phyloP scores from a whole-genome alignment of 2,113 vertebrate genomes.

The Dasypus novemcinctus region DNA sequence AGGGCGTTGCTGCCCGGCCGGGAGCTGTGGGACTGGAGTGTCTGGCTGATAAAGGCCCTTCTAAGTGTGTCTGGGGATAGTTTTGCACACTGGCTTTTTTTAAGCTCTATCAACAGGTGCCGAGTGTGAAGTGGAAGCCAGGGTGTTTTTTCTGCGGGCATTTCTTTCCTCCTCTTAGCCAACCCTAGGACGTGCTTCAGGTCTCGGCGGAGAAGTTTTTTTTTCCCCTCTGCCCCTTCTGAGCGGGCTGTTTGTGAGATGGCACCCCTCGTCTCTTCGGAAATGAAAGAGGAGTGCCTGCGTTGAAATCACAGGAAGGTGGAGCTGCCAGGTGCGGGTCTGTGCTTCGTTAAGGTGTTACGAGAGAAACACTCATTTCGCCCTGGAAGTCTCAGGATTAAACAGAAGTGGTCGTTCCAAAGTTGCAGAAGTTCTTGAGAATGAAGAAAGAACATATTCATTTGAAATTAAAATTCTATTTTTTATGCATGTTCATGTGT shows the following conservation, averaged over 20 bases:
- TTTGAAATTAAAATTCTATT: background rate
- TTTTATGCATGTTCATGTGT: background rate
- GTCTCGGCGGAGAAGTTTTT: background rate
- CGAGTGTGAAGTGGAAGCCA: background rate
- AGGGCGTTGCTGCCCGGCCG: background rate
- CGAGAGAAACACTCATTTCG: background rate
- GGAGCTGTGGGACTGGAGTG: background rate
- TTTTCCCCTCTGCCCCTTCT: background rate
- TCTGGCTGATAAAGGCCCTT: background rate
- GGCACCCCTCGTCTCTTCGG: background rate
- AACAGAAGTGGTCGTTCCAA: background rate
- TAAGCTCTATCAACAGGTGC: conserved; percentile 40
- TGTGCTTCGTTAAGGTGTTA: too few relatives aligned
- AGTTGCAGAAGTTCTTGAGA: background rate
- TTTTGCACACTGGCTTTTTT: conserved; percentile 39
- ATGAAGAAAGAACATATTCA: background rate
- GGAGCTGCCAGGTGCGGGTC: background rate
- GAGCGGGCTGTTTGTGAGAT: background rate
- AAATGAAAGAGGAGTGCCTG: background rate
- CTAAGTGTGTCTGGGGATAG: conserved; percentile 11
- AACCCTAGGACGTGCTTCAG: background rate
- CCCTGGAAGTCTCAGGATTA: background rate
- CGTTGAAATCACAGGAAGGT: background rate
- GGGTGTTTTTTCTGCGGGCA: background rate
- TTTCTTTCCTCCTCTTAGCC: background rate